Evolutionary conservation across 2,888 invertebrate species (phyloP).

Genomic region (Pheosia gnoma): DNA sequence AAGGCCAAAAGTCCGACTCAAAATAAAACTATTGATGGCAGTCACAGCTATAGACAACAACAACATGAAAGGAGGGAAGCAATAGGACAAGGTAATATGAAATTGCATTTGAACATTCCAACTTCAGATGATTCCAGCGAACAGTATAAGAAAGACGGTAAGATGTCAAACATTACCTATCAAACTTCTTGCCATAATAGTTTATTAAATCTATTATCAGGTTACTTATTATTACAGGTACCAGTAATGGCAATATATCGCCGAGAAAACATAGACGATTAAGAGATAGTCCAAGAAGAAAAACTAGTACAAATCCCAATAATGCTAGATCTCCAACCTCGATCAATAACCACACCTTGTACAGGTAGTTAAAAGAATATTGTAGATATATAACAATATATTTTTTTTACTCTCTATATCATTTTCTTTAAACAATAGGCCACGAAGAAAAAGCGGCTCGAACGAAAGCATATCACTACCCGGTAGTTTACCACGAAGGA

Average conservation of each 20-base stretch:
- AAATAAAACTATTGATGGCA: conserved; percentile 64
- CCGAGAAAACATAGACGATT: conserved; percentile 85
- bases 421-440: conserved; percentile 41
- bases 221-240: conserved; percentile 41
- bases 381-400: background rate
- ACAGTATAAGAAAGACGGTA: conserved; percentile 79
- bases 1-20: conserved; percentile 81
- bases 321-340: conserved; percentile 83
- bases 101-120: conserved; percentile 82
- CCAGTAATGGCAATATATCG: conserved; percentile 79
- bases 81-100: conserved; percentile 72
- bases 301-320: conserved; percentile 81
- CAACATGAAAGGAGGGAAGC: conserved; percentile 81
- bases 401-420: background rate
- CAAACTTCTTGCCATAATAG: no score
- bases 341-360: conserved; percentile 68
- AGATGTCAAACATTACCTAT: background rate
- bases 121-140: conserved; percentile 86
- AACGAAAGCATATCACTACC: conserved; percentile 87
- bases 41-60: conserved; percentile 62
- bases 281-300: conserved; percentile 87
- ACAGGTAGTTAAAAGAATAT: conserved; percentile 57
- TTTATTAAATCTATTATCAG: no score
- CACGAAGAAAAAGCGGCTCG: conserved; percentile 79
- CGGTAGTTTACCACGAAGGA: conserved; percentile 85